Base-by-base conservation (phyloP, 64 coral and sea anemone species). In the Orbicella faveolata region DNA sequence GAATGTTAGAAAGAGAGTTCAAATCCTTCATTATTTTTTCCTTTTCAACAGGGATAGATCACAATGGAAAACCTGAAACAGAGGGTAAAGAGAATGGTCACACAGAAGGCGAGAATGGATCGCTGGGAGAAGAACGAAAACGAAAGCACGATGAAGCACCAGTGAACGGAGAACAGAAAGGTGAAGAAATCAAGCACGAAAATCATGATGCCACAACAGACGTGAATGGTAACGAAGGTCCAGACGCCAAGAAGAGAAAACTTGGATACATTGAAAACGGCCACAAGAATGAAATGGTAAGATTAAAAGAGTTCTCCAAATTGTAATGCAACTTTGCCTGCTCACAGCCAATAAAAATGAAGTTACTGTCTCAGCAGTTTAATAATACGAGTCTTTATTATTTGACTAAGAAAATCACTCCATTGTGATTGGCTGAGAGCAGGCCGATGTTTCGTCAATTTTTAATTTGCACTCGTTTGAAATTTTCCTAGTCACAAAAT, bases 221-320 rank as follows among this genome's bases (percentile, higher is more conserved):
- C 18, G 97, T 96, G 9, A 95, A 99, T 78, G 97, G 89, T n/a
- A 93, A 93, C 41, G 93, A 91, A 77, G 97, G 94, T 18, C 97
- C 84, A 20, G 94, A 99, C 41, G 80, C 92, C 13, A 99, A 99
- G 86, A 99, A 89, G 75, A 93, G 91, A 70, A 99, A 99, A 61
- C 21, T 87, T 54, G 87, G 79, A 51, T 91, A 99, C 57, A 67
- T 77, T 48, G 96, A 98, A 19, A 93, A 75, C 61, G 76, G 90
- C 11, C 75, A 88, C 51, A 95, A 90, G 48, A 79, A 90, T 87
- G 90, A 94, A 88, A 92, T 84, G 70, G 72, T 81, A 39, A 59
- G 20, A 61, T 36, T 59, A 59, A 14, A 59, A 59, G 1, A 59
- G 11, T 59, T 59, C 0, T 59, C 1, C 15, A 59, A 59, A 1